Base-by-base conservation (phyloP, 2,113 vertebrate genomes). In the Paracanthobrama guichenoti region DNA sequence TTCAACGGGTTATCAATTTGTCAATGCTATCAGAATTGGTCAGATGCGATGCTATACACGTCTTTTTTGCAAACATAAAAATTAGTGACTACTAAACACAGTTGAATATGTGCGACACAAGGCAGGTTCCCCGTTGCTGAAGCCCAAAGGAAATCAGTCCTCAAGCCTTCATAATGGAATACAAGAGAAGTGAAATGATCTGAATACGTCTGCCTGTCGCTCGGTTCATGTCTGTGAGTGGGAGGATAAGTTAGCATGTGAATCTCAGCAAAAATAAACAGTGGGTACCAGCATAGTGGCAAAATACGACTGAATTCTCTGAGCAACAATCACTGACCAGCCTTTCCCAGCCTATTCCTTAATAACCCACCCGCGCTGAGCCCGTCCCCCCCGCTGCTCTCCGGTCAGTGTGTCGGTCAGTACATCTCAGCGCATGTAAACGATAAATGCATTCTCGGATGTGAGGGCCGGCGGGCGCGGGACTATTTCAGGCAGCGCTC, bases 401-500 rank as follows among this genome's bases (percentile, higher is more conserved):
- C 77, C 35, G 67, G 78, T 85, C 86, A 88, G 87, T 85, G 85
- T 83, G 88, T 89, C 88, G 85, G 88, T 89, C 87, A 87, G 88
- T 87, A 69, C 86, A 76, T 85, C 87, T 86, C 87, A 53, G 87
- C 88, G 88, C 42, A 81, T 91, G 89, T 90, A 89, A 92, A 92
- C 89, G 69, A 89, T 87, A 87, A 88, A 89, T 88, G 89, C 88
- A 87, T 91, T 87, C 90, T 71, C 67, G 82, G 72, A 88, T 73
- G 87, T 66, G 71, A 89, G 82, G 13, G 79, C 75, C 31, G 74
- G 2, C 66, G 2, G 42, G 81, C 39, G 44, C 12, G 18, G 46
- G n/a, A 87, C 91, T 97, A 97, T 95, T 98, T 98, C 81, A 98
- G 95, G 94, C 96, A 97, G 91, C 97, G 95, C 91, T 97, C 97